These are phyloP conservation scores for Ceratosolen fusciceps DNA, from an alignment of 1,140 invertebrate genomes.

Conservation along the genomic window DNA sequence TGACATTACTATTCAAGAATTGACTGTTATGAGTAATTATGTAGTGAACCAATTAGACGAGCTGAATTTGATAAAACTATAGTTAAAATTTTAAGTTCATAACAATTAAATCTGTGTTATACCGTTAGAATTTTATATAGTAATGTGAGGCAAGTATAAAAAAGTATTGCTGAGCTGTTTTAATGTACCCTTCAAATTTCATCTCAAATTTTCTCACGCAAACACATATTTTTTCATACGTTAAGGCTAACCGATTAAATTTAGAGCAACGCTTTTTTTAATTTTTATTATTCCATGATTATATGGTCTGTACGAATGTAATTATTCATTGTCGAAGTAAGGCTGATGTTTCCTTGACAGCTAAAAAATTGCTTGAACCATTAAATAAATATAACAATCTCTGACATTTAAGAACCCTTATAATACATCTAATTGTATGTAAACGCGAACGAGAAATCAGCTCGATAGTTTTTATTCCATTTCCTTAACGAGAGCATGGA, in stretches of 20 bases:
- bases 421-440: neutral
- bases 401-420: neutral
- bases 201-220: too few species aligned
- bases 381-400: neutral
- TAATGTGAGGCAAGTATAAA: neutral
- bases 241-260: too few species aligned
- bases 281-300: neutral
- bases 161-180: neutral
- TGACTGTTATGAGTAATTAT: neutral
- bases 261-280: too few species aligned
- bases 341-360: neutral
- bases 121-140: neutral
- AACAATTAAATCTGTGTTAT: neutral
- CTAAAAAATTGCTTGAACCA: neutral
- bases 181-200: neutral
- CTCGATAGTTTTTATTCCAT: neutral
- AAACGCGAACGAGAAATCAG: neutral
- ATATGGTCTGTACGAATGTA: neutral
- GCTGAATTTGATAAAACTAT: neutral
- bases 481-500: neutral
- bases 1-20: neutral
- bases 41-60: neutral
- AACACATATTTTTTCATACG: too few species aligned
- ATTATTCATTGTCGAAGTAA: neutral
- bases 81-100: neutral